Base-by-base conservation (phyloP, 2,113 vertebrate species). In the Seriola rivoliana region DNA sequence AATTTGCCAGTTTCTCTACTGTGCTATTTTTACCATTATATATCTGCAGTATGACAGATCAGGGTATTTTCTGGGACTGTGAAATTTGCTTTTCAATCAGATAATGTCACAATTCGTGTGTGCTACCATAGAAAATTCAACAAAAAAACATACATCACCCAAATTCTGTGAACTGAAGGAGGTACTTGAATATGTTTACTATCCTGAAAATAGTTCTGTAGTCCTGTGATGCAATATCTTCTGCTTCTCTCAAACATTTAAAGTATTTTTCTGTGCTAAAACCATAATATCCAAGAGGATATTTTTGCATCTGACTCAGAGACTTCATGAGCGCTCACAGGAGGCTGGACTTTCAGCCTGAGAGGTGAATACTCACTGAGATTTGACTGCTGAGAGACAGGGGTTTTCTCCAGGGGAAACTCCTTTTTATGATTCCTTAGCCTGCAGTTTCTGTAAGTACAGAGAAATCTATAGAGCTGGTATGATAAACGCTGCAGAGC, bases 291-390 rank as follows among this genome's bases (percentile, higher is more conserved):
- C 32, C 46, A 64, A 74, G 17, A 44, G 25, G 44, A 55, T 59
- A 62, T 69, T 66, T 67, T 48, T 75, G 17, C 42, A 73, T 44
- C 44, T 70, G 36, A 75, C 32, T 48, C 34, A 54, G 25, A 74
- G 21, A 55, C 23, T 70, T 50, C 8, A 23, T 25, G 14, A 34
- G 29, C 14, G 16, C 59, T 70, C 21, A 78, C 54, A 80, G 44
- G 12, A 50, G 36, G 50, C 44, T 76, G 40, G 46, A 82, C 48
- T 23, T 63, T 71, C 32, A 71, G 29, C 17, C 70, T 21, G 38
- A 89, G 72, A 86, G 29, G 73, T 81, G 76, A 85, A 90, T 86
- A 91, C 92, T 92, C 79, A 92, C 88, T 42, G 75, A 74, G 70
- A 69, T 59, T 54, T 12, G 80, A 76, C 60, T 65, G 65, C 76